Base-by-base conservation (phyloP, 2,888 invertebrate species). In the Aspidiotus destructor region DNA sequence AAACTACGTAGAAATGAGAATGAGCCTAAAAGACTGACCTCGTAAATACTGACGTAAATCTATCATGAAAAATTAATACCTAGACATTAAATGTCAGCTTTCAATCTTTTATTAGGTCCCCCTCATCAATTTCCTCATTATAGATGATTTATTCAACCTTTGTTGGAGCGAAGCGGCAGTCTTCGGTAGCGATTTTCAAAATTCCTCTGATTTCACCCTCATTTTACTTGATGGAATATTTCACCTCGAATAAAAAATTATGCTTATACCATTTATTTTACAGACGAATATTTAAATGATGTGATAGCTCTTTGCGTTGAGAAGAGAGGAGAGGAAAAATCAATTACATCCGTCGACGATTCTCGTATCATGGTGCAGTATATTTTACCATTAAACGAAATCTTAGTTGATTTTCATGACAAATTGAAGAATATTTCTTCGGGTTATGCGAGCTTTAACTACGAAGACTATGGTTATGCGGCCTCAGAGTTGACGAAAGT, bases 401-500 rank as follows among this genome's bases (percentile, higher is more conserved):
- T 98, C 41, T 87, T 98, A 13, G 79, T 95, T 9, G 96, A 98
- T 78, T 98, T 99, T 77, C 95, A 95, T 76, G 97, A 98, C 76
- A 82, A 83, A 6, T 79, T 97, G 2, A 98, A 98, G 78, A 87
- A 89, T 13, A 74, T 92, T 16, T 88, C 91, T 5, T 95, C 95
- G 0, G 98, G 98, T 42, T 98, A 93, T 79, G 98, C 95, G 1
- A 92, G 92, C 76, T 95, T 95, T 76, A 93, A 93, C 78, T 95
- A 95, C 75, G 92, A 94, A 77, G 89, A 92, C 76, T 78, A 84
- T 74, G 96, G 92, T 1, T 98, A 88, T 77, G 84, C 88, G 75
- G 76, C 77, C 71, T 86, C 94, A 71, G 80, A 86, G 70, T 80
- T 98, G 74, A 86, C 88, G 0, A 91, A 90, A 78, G 87, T 94